A percentile compares a stretch with the other conserved stretches of the same genome.
Conservation (phyloP, 2,797 vertebrate species). For the Salarias fasciatus region DNA sequence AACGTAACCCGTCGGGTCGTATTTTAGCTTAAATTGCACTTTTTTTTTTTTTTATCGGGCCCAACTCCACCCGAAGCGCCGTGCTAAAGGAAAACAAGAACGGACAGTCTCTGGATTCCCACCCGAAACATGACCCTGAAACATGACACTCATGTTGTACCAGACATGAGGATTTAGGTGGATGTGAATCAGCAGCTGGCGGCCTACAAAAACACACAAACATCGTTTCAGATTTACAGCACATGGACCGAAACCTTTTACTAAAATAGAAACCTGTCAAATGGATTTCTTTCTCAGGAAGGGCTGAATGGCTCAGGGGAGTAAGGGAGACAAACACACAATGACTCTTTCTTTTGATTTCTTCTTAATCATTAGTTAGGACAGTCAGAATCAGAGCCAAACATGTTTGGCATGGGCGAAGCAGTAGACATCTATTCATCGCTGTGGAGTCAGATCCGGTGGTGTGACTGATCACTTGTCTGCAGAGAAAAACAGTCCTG, state of each 20-base stretch:
- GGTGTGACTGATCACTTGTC: conserved; percentile 23
- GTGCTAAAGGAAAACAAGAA: too few species aligned
- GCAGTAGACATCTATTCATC: conserved; percentile 32
- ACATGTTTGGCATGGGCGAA: conserved; percentile 40
- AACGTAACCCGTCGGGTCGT: too few species aligned
- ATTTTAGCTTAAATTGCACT: too few species aligned
- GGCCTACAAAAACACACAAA: not conserved
- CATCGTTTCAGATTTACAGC: conserved; percentile 45
- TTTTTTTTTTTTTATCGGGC: too few species aligned
- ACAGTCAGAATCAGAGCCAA: too few species aligned
- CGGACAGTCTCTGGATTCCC: conserved; percentile 4
- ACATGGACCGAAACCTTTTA: conserved; percentile 41
- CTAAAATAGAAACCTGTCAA: conserved; percentile 58
- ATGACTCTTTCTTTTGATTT: conserved; percentile 12
- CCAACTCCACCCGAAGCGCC: too few species aligned
- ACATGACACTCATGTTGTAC: conserved; percentile 5
- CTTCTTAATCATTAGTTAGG: not conserved
- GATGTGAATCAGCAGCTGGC: not conserved
- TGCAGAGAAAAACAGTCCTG: not conserved
- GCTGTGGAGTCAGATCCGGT: conserved; percentile 19
- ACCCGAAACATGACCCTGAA: conserved; percentile 10
- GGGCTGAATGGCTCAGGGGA: conserved; percentile 24
- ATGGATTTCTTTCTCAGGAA: conserved; percentile 26
- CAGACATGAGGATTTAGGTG: not conserved
- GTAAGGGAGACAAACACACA: conserved; percentile 23